Conservation (phyloP, 2,888 invertebrate species). For the Tipula vernalis region DNA sequence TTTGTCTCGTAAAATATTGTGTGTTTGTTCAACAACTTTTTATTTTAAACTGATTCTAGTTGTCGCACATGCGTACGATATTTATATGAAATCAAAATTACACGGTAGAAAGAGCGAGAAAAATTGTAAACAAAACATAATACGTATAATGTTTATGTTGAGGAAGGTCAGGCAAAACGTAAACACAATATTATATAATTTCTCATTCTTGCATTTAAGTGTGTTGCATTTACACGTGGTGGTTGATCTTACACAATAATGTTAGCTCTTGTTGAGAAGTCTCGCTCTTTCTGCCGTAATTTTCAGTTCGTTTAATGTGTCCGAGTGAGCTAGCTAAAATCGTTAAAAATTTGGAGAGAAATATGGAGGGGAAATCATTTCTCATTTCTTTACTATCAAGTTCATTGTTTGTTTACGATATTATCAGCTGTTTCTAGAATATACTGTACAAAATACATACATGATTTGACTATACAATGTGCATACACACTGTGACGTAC, state of each 20-base stretch:
- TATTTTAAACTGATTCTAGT: constrained; percentile 22
- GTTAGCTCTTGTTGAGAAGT: too few relatives aligned
- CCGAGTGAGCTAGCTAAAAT: too few relatives aligned
- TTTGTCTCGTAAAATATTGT: not conserved
- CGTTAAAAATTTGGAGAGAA: not conserved
- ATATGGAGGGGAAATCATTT: not conserved
- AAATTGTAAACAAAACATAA: not conserved
- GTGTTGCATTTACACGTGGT: too few relatives aligned
- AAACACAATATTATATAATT: too few relatives aligned
- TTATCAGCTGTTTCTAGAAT: not conserved
- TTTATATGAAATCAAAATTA: not conserved
- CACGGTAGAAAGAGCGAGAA: not conserved
- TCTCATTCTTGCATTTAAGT: too few relatives aligned
- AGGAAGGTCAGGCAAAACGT: too few relatives aligned
- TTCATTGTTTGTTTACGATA: not conserved
- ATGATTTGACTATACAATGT: too few relatives aligned
- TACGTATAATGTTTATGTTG: not conserved
- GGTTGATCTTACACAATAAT: too few relatives aligned
- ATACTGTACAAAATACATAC: not conserved
- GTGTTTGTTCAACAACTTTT: not conserved
- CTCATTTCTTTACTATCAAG: not conserved
- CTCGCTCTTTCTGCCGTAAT: too few relatives aligned
- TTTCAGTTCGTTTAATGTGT: too few relatives aligned
- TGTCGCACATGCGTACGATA: constrained; percentile 18
- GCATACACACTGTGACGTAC: too few relatives aligned